Evolutionary conservation across 2,113 vertebrate species (phyloP), one percentile per base, ranked within the genome.

Genomic region (Microcebus jonahi): DNA sequence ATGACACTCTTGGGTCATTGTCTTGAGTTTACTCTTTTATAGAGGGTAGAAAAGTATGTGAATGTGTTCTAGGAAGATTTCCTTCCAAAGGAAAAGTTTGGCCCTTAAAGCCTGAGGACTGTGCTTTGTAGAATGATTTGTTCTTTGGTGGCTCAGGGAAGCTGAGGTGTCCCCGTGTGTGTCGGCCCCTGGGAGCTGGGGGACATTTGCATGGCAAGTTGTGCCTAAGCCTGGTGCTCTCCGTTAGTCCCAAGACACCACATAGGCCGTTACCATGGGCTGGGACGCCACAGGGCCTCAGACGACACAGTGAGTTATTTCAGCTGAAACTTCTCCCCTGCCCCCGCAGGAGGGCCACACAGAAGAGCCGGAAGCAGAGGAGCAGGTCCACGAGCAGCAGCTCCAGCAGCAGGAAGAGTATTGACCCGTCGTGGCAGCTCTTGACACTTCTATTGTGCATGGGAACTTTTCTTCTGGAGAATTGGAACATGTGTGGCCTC

Each of bases 371-470:
- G 99, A 99, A 96, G 99, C 99, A 8, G 99, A 99, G 83, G 99
- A 99, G 90, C 99, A 98, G 71, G 98, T 98, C 96, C 99, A 98
- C 0, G 99, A 99, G 95, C 99, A 98, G 98, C 99, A 98, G 96
- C 98, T 98, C 92, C 99, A 99, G 97, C 99, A 99, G 97, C 99
- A 99, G 97, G 99, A 99, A 96, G 99, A 99, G 98, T 99, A 99
- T 99, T 99, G 99, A 99, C 97, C 98, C 94, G 29, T 18, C 97
- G 21, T 90, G 61, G 98, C 99, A 87, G 94, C 98, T 98, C 93
- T 96, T 97, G 98, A 98, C 98, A 97, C 97, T 98, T 99, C 97
- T 84, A 98, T 99, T 98, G 98, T n/a, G 98, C 97, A 96, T 99
- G 99, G 99, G 99, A 98, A 99, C 99, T 99, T 98, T 96, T 98